Base-by-base conservation (phyloP, 2,113 vertebrate species). In the Megalops atlanticus region DNA sequence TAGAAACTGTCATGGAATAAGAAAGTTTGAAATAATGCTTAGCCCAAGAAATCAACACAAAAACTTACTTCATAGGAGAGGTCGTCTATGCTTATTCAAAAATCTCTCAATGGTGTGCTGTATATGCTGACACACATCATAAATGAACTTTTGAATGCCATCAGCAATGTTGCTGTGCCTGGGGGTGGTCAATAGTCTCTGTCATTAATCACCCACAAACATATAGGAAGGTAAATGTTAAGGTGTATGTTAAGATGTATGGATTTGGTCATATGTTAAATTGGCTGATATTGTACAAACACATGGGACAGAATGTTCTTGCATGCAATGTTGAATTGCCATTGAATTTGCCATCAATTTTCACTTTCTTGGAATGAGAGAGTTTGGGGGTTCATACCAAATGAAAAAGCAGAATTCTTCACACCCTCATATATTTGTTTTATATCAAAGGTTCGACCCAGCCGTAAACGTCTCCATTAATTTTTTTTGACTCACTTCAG, bases 201-300 rank as follows among this genome's bases (percentile, higher is more conserved):
- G 6, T 70, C 36, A 73, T 79, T 79, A 79, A 83, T 82, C 70
- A 79, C 33, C 47, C 21, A 41, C 21, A 47, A 54, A 78, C 68
- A 58, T 45, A 74, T 78, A 79, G 45, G 38, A 74, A 74, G 45
- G 39, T 39, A 77, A 79, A 49, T 72, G 31, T 45, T 78, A 64
- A 64, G 38, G 68, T 76, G 38, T 74, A 75, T 70, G 49, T 40
- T 78, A 43, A 80, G 45, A 75, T 68, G 38, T 68, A 75, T 71
- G 80, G 54, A 76, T 76, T 81, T 70, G 54, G 52, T 71, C 58
- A 52, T 70, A 70, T 76, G 43, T 49, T 73, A 74, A 80, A 76
- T 45, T 76, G 80, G 54, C 40, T 76, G 8, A 47, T 77, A 74
- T 64, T 21, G 74, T 71, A 41, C 41, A 35, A 31, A 49, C 33